These are phyloP conservation scores for Porites australiensis DNA, from an alignment of 64 coral and sea anemone genomes.

Conservation along the genomic window DNA sequence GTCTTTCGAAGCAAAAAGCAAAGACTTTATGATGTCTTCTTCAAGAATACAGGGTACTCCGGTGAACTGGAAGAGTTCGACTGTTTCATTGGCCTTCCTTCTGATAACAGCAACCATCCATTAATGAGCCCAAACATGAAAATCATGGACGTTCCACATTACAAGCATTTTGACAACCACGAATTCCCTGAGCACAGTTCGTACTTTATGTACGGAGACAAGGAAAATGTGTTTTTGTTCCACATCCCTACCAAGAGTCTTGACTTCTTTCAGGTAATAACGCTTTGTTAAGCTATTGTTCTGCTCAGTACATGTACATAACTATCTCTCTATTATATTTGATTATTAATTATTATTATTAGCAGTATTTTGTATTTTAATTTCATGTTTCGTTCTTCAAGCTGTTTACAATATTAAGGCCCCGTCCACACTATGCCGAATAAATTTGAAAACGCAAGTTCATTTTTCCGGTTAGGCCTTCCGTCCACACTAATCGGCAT, in stretches of 20 bases:
- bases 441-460: too few species aligned
- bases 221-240: background rate
- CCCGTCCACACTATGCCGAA: too few species aligned
- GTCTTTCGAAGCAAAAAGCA: conserved; percentile 15
- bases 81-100: conserved; percentile 36
- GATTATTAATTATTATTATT: too few species aligned
- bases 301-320: background rate
- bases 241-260: background rate
- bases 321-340: too few species aligned
- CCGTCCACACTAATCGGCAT: too few species aligned
- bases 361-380: too few species aligned
- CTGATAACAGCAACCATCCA: background rate
- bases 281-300: background rate
- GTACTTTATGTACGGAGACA: conserved; percentile 36
- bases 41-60: conserved; percentile 45
- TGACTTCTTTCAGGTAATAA: conserved; percentile 38
- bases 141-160: conserved; percentile 29
- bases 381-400: too few species aligned
- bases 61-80: conserved; percentile 17
- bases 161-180: conserved; percentile 12
- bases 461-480: too few species aligned
- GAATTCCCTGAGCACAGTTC: background rate
- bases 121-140: background rate
- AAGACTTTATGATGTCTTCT: conserved; percentile 53
- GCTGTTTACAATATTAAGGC: too few species aligned